Evolutionary conservation across 2,113 vertebrate genomes (phyloP).

Genomic region (Callopanchax toddi): DNA sequence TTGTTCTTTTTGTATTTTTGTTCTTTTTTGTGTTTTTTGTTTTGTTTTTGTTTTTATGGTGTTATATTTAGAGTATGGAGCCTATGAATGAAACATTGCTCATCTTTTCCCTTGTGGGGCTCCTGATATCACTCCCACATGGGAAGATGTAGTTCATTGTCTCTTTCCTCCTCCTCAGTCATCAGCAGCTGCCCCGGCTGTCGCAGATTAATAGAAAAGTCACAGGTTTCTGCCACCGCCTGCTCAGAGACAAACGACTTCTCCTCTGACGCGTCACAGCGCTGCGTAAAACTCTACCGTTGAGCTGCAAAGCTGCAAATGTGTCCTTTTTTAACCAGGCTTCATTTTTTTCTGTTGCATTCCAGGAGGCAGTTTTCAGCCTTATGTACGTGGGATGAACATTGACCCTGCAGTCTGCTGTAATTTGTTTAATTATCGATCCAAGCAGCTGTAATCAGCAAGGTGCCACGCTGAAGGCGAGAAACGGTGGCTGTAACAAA

Average conservation of each 20-base stretch:
- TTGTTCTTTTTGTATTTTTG: too few species aligned
- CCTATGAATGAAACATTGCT: too few species aligned
- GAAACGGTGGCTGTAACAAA: constrained; percentile 55
- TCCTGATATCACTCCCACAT: too few species aligned
- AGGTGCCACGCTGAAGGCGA: constrained; percentile 46
- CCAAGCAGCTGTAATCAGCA: constrained; percentile 68
- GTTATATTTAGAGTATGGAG: too few species aligned
- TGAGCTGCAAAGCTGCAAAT: constrained; percentile 10
- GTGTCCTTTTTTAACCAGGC: not conserved
- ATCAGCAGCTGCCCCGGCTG: not conserved
- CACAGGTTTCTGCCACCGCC: constrained; percentile 4
- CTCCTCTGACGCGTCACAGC: not conserved
- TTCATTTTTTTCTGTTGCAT: constrained; percentile 10
- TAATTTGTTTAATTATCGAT: constrained; percentile 80
- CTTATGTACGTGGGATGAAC: constrained; percentile 27
- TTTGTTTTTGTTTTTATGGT: too few species aligned
- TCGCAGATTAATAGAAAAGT: not conserved
- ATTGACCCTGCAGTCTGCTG: constrained; percentile 60
- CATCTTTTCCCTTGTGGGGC: too few species aligned
- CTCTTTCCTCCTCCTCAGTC: not conserved
- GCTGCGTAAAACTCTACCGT: constrained; percentile 32
- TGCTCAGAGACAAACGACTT: constrained; percentile 21
- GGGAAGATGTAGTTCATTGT: too few species aligned
- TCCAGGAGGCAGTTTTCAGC: constrained; percentile 6
- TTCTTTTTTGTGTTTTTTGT: too few species aligned